Conservation (phyloP, 1,140 invertebrate genomes). For the Drosophila kohkoa region DNA sequence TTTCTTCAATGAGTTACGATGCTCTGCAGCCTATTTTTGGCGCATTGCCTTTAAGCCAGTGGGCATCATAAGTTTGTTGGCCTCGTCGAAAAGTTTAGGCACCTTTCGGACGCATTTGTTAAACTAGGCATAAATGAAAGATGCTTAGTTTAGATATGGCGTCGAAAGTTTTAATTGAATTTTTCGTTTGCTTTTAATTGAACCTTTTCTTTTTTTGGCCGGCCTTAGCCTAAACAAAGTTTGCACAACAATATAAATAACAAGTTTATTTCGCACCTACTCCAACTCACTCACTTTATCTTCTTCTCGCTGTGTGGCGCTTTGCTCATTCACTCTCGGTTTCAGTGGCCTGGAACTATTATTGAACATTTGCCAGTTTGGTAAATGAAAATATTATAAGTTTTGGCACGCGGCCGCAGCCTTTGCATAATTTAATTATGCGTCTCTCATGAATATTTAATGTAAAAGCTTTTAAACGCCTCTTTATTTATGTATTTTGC, state of each 20-base stretch:
- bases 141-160: constrained; percentile 43
- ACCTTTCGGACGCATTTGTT: constrained; percentile 33
- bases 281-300: neutral
- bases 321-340: constrained; percentile 16
- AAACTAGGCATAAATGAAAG: constrained; percentile 26
- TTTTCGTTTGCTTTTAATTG: constrained; percentile 43
- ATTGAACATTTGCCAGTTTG: constrained; percentile 76
- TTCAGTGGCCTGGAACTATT: constrained; percentile 38
- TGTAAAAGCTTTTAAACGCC: constrained; percentile 74
- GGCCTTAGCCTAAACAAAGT: constrained; percentile 32
- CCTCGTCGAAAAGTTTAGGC: constrained; percentile 24
- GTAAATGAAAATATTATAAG: constrained; percentile 76
- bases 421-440: constrained; percentile 78
- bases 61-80: constrained; percentile 57
- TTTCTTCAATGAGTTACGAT: constrained; percentile 60
- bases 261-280: constrained; percentile 32
- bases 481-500: constrained; percentile 73
- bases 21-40: constrained; percentile 61
- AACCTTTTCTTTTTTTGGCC: neutral
- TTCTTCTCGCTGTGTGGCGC: neutral
- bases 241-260: constrained; percentile 40
- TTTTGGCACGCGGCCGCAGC: constrained; percentile 77
- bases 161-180: constrained; percentile 53
- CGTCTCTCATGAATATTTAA: constrained; percentile 74
- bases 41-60: constrained; percentile 60